Conservation (phyloP, 2,888 invertebrate species). For the Pyrgus malvae region DNA sequence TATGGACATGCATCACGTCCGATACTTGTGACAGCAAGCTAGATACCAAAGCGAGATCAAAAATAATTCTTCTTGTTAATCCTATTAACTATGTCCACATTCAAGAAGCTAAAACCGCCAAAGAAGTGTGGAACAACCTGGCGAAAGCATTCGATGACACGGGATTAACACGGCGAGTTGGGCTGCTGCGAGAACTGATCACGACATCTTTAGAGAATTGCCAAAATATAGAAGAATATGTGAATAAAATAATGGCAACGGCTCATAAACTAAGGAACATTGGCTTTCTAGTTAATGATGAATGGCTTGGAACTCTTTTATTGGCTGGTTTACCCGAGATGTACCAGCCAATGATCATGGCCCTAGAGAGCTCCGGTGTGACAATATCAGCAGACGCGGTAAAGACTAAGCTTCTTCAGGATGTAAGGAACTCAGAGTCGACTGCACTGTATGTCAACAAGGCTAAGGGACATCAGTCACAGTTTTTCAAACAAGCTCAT, state of each 20-base stretch:
- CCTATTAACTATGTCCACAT: not conserved
- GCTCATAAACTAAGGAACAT: not conserved
- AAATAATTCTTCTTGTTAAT: conserved; percentile 2
- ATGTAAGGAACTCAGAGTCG: not conserved
- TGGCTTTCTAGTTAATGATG: not conserved
- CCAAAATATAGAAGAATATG: not conserved
- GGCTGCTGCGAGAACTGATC: not conserved
- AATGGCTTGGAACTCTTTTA: not conserved
- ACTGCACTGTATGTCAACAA: not conserved
- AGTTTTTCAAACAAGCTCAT: too few relatives aligned
- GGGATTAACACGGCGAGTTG: not conserved
- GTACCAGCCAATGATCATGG: not conserved
- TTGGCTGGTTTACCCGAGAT: not conserved
- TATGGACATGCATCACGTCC: conserved; percentile 21
- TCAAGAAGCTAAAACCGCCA: not conserved
- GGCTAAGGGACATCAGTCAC: too few relatives aligned
- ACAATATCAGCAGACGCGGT: not conserved
- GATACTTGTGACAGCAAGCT: not conserved
- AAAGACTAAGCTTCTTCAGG: not conserved
- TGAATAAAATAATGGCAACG: not conserved
- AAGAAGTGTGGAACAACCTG: not conserved
- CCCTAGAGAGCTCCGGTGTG: not conserved
- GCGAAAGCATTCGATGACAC: not conserved
- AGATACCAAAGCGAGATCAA: conserved; percentile 20
- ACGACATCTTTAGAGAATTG: not conserved